Conservation (phyloP, 2,888 invertebrate species). For the Nephrotoma appendiculata region DNA sequence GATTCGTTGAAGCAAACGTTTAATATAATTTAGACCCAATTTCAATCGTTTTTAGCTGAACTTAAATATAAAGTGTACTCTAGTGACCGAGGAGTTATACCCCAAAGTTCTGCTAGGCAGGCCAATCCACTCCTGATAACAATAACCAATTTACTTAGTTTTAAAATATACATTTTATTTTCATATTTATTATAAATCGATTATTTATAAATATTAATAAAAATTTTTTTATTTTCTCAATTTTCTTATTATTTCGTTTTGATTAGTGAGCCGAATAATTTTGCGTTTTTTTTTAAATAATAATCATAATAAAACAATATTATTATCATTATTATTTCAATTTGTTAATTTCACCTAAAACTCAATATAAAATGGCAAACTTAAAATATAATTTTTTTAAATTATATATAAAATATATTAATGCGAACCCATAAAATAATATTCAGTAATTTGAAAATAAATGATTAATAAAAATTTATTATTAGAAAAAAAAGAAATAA, state of each 20-base stretch:
- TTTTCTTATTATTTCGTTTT: background rate
- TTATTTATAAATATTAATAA: background rate
- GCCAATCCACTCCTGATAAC: background rate
- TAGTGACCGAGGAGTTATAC: background rate
- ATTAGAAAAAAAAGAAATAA: background rate
- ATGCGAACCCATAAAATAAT: background rate
- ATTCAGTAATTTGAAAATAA: background rate
- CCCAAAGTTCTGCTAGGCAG: background rate
- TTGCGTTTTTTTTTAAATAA: background rate
- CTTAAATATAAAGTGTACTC: background rate
- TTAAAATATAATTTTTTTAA: background rate
- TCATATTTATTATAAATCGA: background rate
- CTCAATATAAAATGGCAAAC: background rate
- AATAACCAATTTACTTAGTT: background rate
- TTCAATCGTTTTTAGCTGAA: background rate
- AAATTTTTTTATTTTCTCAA: background rate
- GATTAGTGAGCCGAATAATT: background rate
- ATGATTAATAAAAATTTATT: background rate
- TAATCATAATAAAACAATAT: conserved; percentile 5
- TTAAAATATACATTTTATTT: background rate
- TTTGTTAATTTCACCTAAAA: background rate
- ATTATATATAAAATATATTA: background rate
- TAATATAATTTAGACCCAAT: background rate
- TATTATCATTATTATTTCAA: conserved; percentile 7
- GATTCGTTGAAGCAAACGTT: background rate